A percentile compares a stretch with the other conserved stretches of the same genome.
These are phyloP conservation scores for Salmo trutta DNA, from an alignment of 2,797 vertebrate genomes.

Conservation along the genomic window DNA sequence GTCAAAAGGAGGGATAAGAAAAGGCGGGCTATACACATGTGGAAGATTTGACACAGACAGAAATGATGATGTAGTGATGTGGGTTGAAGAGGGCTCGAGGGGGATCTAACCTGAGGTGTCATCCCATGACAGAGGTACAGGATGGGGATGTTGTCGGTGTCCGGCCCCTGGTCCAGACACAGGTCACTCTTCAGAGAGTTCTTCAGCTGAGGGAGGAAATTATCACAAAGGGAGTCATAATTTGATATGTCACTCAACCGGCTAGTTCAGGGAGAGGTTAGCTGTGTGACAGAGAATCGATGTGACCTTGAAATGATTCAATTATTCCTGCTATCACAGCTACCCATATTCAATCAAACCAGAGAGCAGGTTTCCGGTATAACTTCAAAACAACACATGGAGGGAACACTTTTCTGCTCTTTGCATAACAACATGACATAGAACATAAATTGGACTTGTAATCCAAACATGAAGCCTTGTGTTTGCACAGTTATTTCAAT, in stretches of 20 bases:
- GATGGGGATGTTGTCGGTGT: conserved; percentile 95
- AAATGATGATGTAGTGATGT: conserved; percentile 21
- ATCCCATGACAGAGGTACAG: conserved; percentile 97
- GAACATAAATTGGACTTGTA: background rate
- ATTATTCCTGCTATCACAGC: too few relatives aligned
- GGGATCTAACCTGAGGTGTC: conserved; percentile 90
- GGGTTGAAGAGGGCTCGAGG: conserved; percentile 10
- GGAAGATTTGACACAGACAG: background rate
- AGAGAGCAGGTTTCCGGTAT: background rate
- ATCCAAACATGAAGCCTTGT: background rate
- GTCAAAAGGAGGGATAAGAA: background rate
- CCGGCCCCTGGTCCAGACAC: conserved; percentile 97
- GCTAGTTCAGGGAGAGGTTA: conserved; percentile 40
- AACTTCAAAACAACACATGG: background rate
- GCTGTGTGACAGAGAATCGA: conserved; percentile 1
- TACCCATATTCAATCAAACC: background rate
- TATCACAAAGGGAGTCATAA: background rate
- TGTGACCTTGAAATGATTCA: background rate
- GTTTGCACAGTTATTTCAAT: background rate
- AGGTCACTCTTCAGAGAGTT: conserved; percentile 94
- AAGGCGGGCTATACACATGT: background rate
- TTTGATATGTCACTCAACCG: conserved; percentile 7
- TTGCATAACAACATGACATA: too few relatives aligned
- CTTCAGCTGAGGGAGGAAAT: conserved; percentile 79
- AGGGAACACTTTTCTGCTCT: too few relatives aligned